Evolutionary conservation across 1,140 invertebrate species (phyloP), one percentile per base, ranked within the genome.

Genomic region (Megathymus violae): DNA sequence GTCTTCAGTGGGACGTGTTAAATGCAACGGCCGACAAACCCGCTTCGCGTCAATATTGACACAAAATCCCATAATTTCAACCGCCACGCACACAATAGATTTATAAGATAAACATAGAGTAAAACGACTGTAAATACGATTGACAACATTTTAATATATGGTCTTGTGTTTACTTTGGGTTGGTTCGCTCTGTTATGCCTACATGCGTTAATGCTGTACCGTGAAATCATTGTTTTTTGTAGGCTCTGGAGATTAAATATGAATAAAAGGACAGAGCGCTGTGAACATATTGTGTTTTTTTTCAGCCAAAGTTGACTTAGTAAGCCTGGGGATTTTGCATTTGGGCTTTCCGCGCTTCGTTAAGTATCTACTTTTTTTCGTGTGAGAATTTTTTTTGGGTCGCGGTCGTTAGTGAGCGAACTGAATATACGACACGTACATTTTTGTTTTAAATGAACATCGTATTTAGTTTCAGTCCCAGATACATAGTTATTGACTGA

Each of bases 181-280:
- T 67, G 67, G 69, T 71, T 81, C 75, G 72, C 78, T 78, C 78
- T 82, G 85, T 86, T 87, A 85, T 82, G 84, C 81, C 81, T 88
- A 89, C 82, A 89, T 76, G 85, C 76, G 83, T 87, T 88, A 86
- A 87, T 84, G 79, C 84, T 82, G 78, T 80, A 90, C 80, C 88
- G 88, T 90, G 86, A 90, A 90, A 90, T 90, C 76, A 84, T 86
- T 87, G 82, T 82, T 89, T 90, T 89, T 90, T 90, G 81, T 88
- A 79, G 64, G 69, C 74, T 80, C 62, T 64, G 73, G 65, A 88
- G 85, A 88, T 85, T 84, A 88, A 88, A 88, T 83, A 89, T 85
- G 79, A 88, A 88, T 82, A 82, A 87, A 86, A 82, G 84, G 78
- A 85, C 79, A 82, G 78, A 80, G 78, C 71, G 65, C 61, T 76